phyloP scores from a whole-genome alignment of 2,888 invertebrate species.

The Xestia sexstrigata region DNA sequence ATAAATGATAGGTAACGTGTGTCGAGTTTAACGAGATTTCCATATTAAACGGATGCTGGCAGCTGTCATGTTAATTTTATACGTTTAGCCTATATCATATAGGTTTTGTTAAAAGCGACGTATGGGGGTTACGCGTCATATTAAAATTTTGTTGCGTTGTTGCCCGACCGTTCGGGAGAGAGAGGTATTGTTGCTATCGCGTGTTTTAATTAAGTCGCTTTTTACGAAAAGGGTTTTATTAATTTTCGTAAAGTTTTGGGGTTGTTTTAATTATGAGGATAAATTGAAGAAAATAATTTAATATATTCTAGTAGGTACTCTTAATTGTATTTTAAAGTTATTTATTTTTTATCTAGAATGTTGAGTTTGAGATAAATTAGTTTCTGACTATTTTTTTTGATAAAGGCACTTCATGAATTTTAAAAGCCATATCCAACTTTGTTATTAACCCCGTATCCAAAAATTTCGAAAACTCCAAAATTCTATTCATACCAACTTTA shows the following conservation, averaged over 20 bases:
- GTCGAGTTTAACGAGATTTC: constrained; percentile 75
- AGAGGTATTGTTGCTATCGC: constrained; percentile 13
- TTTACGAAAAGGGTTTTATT: constrained; percentile 28
- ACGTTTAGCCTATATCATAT: constrained; percentile 52
- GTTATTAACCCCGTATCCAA: constrained; percentile 28
- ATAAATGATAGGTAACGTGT: constrained; percentile 75
- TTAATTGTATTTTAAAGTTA: neutral
- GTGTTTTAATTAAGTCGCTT: constrained; percentile 44
- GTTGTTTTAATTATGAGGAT: constrained; percentile 20
- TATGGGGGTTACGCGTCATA: constrained; percentile 53
- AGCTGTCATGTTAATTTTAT: constrained; percentile 72
- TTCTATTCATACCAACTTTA: constrained; percentile 52
- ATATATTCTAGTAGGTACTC: neutral
- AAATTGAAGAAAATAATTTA: neutral
- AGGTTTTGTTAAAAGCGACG: constrained; percentile 51
- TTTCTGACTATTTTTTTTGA: neutral
- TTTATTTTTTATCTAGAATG: neutral
- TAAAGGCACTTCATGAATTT: constrained; percentile 1
- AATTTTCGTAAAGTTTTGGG: constrained; percentile 21
- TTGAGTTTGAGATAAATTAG: neutral
- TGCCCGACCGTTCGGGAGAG: neutral
- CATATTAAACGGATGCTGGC: constrained; percentile 72
- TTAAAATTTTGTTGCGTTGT: constrained; percentile 47
- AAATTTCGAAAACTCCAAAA: constrained; percentile 31
- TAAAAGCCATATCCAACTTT: constrained; percentile 15